Evolutionary conservation across 2,113 vertebrate genomes (phyloP), one percentile per base, ranked within the genome.

Genomic region (Globicephala melas): DNA sequence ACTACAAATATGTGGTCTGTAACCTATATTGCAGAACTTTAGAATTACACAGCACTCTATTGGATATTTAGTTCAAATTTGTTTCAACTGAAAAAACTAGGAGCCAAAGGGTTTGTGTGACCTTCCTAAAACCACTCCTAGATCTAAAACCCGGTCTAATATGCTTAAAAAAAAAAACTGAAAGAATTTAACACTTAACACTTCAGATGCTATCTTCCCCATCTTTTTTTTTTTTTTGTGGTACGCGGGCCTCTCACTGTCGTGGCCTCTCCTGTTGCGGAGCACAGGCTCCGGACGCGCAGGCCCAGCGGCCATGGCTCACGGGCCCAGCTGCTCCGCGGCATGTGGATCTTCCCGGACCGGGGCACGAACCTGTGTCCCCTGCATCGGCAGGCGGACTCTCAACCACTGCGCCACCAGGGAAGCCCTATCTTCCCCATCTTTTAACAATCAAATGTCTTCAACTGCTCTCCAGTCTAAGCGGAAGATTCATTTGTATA

Each of bases 381-480:
- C 38, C 38, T 38, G 38, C 38, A 38, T 38, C 38, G 38, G 38
- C 38, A 38, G 38, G 38, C 4, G 38, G 38, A 38, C 38, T 38
- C 38, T 38, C 38, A 38, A 38, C 38, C 38, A 38, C 38, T 38
- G 38, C 38, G 38, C 38, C 38, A 38, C 38, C 38, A 38, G 38
- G 38, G 38, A 38, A 38, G 38, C 38, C 38, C 33, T n/a, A 44
- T 53, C 65, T 67, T 7, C 36, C n/a, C 25, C 21, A 81, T 82
- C 36, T 83, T 96, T 65, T 47, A 97, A 86, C 5, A 85, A 94
- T 67, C 47, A 86, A 73, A 79, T 58, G 31, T 91, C 38, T 83
- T 91, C 26, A 89, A 74, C 23, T 47, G 15, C 6, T 83, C 47
- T 55, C 14, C 10, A 31, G 10, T 38, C 18, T 73, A 50, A 25